These are phyloP conservation scores for Clarias gariepinus DNA, from an alignment of 2,113 vertebrate species.

Conservation along the genomic window DNA sequence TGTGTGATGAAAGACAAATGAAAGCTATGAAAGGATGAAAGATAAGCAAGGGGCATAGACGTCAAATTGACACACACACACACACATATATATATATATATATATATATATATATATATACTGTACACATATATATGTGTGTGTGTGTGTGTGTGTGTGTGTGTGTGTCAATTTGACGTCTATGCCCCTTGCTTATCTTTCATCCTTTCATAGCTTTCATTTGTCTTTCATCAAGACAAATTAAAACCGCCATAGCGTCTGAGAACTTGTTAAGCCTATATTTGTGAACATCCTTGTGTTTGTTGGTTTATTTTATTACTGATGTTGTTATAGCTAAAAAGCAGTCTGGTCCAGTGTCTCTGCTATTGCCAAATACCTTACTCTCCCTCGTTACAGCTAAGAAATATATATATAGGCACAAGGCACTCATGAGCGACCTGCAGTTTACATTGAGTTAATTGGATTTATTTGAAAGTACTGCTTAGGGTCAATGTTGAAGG, in stretches of 20 bases:
- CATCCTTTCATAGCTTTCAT: background rate
- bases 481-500: constrained; percentile 50
- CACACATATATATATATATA: too few species aligned
- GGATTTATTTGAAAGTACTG: constrained; percentile 44
- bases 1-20: too few species aligned
- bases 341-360: background rate
- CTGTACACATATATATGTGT: too few species aligned
- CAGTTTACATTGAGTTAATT: constrained; percentile 43
- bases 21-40: too few species aligned
- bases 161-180: background rate
- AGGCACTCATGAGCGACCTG: background rate
- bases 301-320: background rate
- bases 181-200: background rate
- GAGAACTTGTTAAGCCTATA: background rate
- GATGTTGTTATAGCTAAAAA: background rate
- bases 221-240: background rate
- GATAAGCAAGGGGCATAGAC: background rate
- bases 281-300: background rate
- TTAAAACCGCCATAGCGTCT: background rate
- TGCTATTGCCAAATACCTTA: too few species aligned
- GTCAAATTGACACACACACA: background rate
- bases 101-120: too few species aligned
- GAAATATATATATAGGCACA: background rate
- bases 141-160: too few species aligned
- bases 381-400: background rate